phyloP scores from a whole-genome alignment of 1,140 invertebrate species.

The Tetramorium parvispinum region DNA sequence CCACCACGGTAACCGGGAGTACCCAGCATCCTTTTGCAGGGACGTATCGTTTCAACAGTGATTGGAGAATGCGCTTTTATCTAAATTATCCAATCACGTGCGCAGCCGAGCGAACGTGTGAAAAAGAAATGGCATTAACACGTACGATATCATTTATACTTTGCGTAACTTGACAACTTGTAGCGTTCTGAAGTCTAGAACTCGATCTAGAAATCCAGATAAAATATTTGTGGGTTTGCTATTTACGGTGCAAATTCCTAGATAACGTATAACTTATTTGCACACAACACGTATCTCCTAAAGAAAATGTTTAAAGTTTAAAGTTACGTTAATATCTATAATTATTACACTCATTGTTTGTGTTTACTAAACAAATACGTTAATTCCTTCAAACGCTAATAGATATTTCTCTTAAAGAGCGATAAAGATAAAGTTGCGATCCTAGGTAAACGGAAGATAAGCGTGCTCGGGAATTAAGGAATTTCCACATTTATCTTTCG shows the following conservation, averaged over 20 bases:
- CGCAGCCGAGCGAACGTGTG: background rate
- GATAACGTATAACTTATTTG: background rate
- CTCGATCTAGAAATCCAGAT: background rate
- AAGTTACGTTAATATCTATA: background rate
- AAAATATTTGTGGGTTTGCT: background rate
- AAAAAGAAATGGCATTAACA: background rate
- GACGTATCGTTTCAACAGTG: slow-evolving; percentile 62
- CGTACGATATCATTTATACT: background rate
- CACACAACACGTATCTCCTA: background rate
- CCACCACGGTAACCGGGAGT: slow-evolving; percentile 75
- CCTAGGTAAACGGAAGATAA: background rate
- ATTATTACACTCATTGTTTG: background rate
- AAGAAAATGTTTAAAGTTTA: too few species aligned
- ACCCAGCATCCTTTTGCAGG: slow-evolving; percentile 77
- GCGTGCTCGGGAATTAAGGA: background rate
- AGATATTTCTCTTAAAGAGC: background rate
- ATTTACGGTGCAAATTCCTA: background rate
- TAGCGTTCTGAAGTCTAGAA: background rate
- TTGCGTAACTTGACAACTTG: background rate
- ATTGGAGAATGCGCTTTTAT: slow-evolving; percentile 22
- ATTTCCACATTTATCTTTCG: slow-evolving; percentile 10
- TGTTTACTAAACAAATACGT: background rate
- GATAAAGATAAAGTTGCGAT: background rate
- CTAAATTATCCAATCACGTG: background rate
- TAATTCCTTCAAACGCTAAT: background rate